A percentile compares a stretch with the other conserved stretches of the same genome.
These are phyloP conservation scores for Drosophila paracracens DNA, from an alignment of 2,888 invertebrate species.

Conservation along the genomic window DNA sequence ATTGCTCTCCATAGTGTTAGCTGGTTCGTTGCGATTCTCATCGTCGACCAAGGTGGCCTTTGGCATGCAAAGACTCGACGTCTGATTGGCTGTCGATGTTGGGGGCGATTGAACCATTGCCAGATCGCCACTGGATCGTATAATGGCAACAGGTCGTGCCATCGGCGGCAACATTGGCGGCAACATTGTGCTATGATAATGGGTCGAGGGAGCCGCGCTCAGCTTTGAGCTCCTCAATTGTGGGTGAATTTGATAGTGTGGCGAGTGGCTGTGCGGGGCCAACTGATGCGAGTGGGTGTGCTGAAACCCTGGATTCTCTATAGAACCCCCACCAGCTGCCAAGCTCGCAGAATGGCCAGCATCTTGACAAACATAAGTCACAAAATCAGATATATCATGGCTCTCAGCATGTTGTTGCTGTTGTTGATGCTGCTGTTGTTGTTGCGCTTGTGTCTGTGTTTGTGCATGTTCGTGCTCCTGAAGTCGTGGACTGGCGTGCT, in stretches of 20 bases:
- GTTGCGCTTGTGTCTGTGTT: conserved; percentile 47
- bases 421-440: conserved; percentile 31
- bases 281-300: conserved; percentile 54
- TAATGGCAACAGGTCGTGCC: conserved; percentile 98
- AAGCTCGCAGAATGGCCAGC: conserved; percentile 86
- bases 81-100: conserved; percentile 87
- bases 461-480: conserved; percentile 78
- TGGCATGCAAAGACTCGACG: conserved; percentile 77
- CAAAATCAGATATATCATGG: conserved; percentile 97
- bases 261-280: conserved; percentile 55
- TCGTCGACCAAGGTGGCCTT: conserved; percentile 50
- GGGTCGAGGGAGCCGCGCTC: conserved; percentile 47
- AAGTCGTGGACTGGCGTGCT: conserved; percentile 79
- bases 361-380: conserved; percentile 98
- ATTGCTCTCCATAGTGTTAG: conserved; percentile 47
- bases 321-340: conserved; percentile 17
- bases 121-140: conserved; percentile 92
- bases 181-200: conserved; percentile 92
- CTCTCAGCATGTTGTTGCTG: conserved; percentile 85
- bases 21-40: conserved; percentile 27
- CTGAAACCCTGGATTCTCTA: conserved; percentile 55
- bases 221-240: conserved; percentile 57
- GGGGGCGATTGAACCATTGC: conserved; percentile 88
- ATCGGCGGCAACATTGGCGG: conserved; percentile 98
- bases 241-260: conserved; percentile 65